Base-by-base conservation (phyloP, 2,113 vertebrate species). In the Stictonetta naevosa region DNA sequence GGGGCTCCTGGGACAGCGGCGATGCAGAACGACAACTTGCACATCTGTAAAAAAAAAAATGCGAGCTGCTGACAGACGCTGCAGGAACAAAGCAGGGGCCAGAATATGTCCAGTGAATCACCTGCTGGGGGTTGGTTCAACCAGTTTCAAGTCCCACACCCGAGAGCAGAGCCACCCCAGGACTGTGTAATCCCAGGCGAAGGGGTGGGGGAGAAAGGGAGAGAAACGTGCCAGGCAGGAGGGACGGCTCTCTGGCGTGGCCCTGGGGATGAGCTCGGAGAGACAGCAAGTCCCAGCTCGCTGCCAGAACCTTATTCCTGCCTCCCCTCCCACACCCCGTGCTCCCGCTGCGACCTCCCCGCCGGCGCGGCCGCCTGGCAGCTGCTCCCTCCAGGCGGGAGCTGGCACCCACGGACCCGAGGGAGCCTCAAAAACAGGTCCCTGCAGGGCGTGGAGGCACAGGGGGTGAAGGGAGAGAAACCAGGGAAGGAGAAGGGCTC, bases 371-470 rank as follows among this genome's bases (percentile, higher is more conserved):
- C 21, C 25, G 12, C 36, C 50, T 40, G 26, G 7, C n/a, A 17
- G 26, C 69, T 28, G 21, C 81, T 83, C 73, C 76, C 83, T 56
- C 66, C 60, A 21, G 83, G 69, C 55, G n/a, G 66, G 44, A 25
- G 66, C 10, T 58, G 78, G 83, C 50, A 74, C 55, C 46, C 0
- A 0, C 10, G 7, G 59, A 62, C 8, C 69, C 34, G 22, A 14
- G 1, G 50, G 46, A 82, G 50, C 55, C 77, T 13, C 19, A 34
- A n/a, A n/a, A 83, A 48, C 31, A 40, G 55, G 9, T 33, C 25
- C 55, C 55, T 0, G 0, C 0, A 14, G 64, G n/a, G 21, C 69
- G 20, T 0, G 10, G 67, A 87, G 69, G 29, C 0, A 6, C 53
- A 44, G 28, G 36, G 73, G 18, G 12, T 48, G 18, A 64, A 63